These are phyloP conservation scores for Myoxocephalus aenaeus DNA, from an alignment of 2,797 vertebrate genomes.

Conservation along the genomic window DNA sequence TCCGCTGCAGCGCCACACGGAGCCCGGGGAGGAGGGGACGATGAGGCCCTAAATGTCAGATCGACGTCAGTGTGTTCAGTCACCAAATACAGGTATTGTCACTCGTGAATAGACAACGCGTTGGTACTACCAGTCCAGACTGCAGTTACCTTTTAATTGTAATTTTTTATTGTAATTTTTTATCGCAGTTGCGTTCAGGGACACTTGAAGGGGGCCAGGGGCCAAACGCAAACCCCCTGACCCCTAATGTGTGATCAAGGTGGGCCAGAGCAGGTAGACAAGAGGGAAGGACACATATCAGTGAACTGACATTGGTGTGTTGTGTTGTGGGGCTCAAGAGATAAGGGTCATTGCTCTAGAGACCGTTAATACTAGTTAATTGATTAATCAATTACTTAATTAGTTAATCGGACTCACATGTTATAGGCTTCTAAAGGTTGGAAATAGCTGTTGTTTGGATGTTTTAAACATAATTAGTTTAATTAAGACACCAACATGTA, in stretches of 20 bases:
- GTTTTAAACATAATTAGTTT: not conserved
- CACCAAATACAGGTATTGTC: constrained; percentile 64
- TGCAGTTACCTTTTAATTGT: not conserved
- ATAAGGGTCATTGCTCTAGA: not conserved
- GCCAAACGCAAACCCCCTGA: not conserved
- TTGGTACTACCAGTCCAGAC: not conserved
- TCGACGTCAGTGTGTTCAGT: constrained; percentile 39
- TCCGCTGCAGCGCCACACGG: constrained; percentile 46
- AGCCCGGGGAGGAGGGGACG: constrained; percentile 57
- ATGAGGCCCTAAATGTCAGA: constrained; percentile 68
- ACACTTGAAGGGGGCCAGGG: not conserved
- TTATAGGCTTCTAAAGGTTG: not conserved
- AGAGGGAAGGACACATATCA: not conserved
- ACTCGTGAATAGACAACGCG: not conserved
- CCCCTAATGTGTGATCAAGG: not conserved
- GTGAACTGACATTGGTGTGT: not conserved
- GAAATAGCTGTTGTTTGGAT: not conserved
- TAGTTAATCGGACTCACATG: not conserved
- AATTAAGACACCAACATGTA: not conserved
- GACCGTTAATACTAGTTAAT: not conserved
- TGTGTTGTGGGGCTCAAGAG: not conserved
- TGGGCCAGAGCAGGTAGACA: constrained; percentile 2
- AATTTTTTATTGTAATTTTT: not conserved
- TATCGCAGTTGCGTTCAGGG: not conserved
- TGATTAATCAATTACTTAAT: not conserved